Percentiles rank a stretch among this genome's conserved stretches.
phyloP scores from a whole-genome alignment of 2,888 invertebrate species.

The Coenonympha arcania region DNA sequence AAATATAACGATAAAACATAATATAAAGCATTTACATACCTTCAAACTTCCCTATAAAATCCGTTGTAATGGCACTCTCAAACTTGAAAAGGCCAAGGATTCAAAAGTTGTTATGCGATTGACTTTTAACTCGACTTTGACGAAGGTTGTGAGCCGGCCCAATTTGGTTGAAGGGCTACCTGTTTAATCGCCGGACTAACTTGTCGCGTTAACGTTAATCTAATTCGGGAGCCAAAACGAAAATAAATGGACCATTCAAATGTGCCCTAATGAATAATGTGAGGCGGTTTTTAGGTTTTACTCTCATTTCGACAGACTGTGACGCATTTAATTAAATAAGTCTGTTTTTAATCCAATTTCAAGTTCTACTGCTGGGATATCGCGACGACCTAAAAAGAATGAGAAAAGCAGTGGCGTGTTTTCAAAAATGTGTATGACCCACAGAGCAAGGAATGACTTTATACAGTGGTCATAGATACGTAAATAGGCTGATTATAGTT shows the following conservation, averaged over 20 bases:
- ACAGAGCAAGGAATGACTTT: no score
- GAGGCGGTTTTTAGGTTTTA: constrained; percentile 10
- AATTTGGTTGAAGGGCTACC: constrained; percentile 27
- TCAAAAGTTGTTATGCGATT: constrained; percentile 25
- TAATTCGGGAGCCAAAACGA: constrained; percentile 21
- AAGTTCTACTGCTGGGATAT: no score
- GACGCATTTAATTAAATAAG: neutral
- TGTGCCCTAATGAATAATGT: constrained; percentile 14
- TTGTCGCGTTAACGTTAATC: constrained; percentile 26
- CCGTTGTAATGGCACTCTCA: constrained; percentile 2
- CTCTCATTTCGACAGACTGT: constrained; percentile 3
- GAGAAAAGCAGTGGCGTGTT: no score
- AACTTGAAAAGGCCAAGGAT: constrained; percentile 11
- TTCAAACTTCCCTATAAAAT: neutral
- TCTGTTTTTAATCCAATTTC: neutral
- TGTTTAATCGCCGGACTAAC: constrained; percentile 27
- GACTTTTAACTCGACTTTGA: constrained; percentile 29
- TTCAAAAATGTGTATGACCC: no score
- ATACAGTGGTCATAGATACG: no score
- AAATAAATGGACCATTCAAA: constrained; percentile 20
- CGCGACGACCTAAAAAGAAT: no score
- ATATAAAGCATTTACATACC: no score
- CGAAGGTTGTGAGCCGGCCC: constrained; percentile 27
- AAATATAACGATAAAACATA: no score
- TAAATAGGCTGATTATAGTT: no score